These are phyloP conservation scores for Dioctria rufipes DNA, from an alignment of 2,888 invertebrate genomes.

Conservation along the genomic window DNA sequence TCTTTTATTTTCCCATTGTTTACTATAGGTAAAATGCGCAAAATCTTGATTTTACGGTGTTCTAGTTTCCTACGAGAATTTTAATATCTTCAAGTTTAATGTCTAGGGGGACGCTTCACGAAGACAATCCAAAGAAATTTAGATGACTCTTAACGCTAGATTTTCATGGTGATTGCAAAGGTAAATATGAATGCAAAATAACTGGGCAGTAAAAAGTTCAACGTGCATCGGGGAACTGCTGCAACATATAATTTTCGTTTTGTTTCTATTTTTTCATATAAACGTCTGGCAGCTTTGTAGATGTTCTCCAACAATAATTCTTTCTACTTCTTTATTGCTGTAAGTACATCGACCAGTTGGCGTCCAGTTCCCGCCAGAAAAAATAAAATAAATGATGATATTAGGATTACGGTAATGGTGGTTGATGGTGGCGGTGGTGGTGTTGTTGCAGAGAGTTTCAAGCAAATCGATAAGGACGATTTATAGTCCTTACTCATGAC, in stretches of 20 bases:
- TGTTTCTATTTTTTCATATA: too few relatives aligned
- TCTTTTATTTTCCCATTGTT: too few relatives aligned
- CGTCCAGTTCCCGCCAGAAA: neutral
- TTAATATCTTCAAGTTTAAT: neutral
- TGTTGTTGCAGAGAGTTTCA: constrained; percentile 31
- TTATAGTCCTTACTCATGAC: constrained; percentile 40
- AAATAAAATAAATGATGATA: neutral
- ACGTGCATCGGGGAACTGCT: neutral
- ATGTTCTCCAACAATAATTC: neutral
- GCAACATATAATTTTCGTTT: neutral
- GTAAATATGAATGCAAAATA: neutral
- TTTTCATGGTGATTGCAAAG: neutral
- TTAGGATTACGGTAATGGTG: too few relatives aligned
- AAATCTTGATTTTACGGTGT: neutral
- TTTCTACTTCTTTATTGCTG: neutral
- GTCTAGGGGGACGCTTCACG: neutral
- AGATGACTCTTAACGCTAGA: neutral
- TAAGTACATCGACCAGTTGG: neutral
- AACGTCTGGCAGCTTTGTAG: too few relatives aligned
- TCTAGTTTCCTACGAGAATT: neutral
- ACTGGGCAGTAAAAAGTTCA: neutral
- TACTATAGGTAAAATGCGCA: neutral
- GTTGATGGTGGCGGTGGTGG: neutral
- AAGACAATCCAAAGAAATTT: neutral
- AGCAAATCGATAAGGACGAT: constrained; percentile 39